Percentiles rank a stretch among this genome's conserved stretches.
Conservation (phyloP, 2,797 vertebrate genomes). For the Falco naumanni region DNA sequence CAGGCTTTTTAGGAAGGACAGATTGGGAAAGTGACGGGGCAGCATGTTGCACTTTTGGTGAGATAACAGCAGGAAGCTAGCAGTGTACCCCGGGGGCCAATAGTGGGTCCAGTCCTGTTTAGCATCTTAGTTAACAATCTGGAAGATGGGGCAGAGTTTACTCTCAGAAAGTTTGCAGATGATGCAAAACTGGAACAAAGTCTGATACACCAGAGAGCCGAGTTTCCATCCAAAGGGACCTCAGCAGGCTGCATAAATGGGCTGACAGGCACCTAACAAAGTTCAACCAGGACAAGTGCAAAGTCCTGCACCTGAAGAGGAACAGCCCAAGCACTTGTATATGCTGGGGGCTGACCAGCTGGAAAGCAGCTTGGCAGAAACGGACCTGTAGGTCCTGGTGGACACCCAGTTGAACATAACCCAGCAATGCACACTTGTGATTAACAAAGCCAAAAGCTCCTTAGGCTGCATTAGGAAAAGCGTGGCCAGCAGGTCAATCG, state of each 20-base stretch:
- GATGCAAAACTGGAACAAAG: background rate
- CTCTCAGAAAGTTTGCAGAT: background rate
- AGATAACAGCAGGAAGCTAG: background rate
- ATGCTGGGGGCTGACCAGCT: fast-evolving
- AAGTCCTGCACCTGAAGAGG: background rate
- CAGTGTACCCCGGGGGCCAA: too few species aligned
- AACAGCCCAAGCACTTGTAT: background rate
- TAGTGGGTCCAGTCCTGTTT: background rate
- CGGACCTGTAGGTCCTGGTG: background rate
- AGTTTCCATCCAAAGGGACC: background rate
- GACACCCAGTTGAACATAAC: background rate
- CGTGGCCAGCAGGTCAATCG: background rate
- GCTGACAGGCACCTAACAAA: background rate
- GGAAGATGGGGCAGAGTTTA: background rate
- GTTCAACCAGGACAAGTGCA: background rate
- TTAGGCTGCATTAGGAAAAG: too few species aligned
- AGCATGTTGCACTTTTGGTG: background rate
- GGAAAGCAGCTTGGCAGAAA: background rate
- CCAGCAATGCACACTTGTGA: background rate
- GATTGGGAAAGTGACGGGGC: background rate
- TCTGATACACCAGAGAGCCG: background rate
- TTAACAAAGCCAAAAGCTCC: background rate
- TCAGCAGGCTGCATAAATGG: background rate
- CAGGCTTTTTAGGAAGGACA: background rate
- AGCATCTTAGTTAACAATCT: background rate